A percentile compares a stretch with the other conserved stretches of the same genome.
Conservation (phyloP, 1,140 invertebrate genomes). For the Brachionus asplanchnoidis region DNA sequence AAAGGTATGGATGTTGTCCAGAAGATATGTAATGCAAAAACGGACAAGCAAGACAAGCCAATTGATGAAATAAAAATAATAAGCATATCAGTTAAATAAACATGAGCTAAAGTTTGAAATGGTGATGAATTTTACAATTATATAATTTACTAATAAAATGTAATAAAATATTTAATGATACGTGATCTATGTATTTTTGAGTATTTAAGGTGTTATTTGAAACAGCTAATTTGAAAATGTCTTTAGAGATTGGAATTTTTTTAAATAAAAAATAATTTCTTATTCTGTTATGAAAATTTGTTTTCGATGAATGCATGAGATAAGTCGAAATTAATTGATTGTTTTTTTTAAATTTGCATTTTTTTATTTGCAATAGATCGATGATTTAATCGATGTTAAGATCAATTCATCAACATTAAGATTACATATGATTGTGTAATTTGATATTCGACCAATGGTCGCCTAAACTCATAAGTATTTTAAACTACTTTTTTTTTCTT, state of each 20-base stretch:
- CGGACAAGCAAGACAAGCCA: constrained; percentile 96
- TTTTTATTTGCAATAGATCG: background rate
- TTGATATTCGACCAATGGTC: constrained; percentile 5
- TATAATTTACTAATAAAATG: background rate
- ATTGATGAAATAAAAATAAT: constrained; percentile 93
- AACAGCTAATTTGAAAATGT: constrained; percentile 4
- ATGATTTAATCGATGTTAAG: background rate
- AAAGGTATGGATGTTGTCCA: constrained; percentile 99
- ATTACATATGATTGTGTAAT: constrained; percentile 38
- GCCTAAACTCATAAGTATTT: background rate
- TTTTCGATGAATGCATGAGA: background rate
- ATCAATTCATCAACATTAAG: constrained; percentile 14
- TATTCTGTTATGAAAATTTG: background rate
- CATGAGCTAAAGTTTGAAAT: constrained; percentile 43
- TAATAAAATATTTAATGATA: constrained; percentile 40
- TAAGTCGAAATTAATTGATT: constrained; percentile 32
- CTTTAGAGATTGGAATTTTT: background rate
- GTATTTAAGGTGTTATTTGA: background rate
- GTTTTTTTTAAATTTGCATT: constrained; percentile 30
- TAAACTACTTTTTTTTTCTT: background rate
- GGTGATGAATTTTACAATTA: constrained; percentile 18
- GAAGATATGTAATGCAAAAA: constrained; percentile 88
- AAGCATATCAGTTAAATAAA: constrained; percentile 76
- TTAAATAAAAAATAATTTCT: background rate
- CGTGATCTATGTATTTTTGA: constrained; percentile 23